These are phyloP conservation scores for Homarus gammarus DNA, from an alignment of 2,888 invertebrate species.

Conservation along the genomic window DNA sequence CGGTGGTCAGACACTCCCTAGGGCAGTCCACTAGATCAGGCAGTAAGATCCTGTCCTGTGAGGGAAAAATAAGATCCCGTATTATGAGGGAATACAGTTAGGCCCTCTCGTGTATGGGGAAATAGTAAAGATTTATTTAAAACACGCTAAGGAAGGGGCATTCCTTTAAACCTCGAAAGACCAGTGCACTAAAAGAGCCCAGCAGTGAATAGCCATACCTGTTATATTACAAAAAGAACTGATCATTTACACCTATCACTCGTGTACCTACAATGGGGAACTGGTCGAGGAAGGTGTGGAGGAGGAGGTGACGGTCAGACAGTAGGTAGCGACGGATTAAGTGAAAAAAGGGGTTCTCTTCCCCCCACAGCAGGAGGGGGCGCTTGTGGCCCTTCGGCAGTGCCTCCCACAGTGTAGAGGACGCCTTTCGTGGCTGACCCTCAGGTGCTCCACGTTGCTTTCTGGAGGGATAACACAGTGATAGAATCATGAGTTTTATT, in stretches of 20 bases:
- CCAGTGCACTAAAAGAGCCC: too few relatives aligned
- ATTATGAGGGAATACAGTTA: too few relatives aligned
- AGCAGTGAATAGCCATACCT: too few relatives aligned
- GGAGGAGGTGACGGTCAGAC: slow-evolving; percentile 16
- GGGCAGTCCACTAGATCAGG: slow-evolving; percentile 62
- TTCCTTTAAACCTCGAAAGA: too few relatives aligned
- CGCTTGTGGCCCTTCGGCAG: slow-evolving; percentile 15
- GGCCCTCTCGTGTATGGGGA: too few relatives aligned
- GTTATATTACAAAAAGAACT: too few relatives aligned
- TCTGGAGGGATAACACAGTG: too few relatives aligned
- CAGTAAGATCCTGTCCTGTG: slow-evolving; percentile 41
- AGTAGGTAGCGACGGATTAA: slow-evolving; percentile 53
- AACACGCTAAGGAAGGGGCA: too few relatives aligned
- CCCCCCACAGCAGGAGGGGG: slow-evolving; percentile 48
- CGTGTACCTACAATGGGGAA: slow-evolving; percentile 34
- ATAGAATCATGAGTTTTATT: too few relatives aligned
- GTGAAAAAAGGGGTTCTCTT: slow-evolving; percentile 49
- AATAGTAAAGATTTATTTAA: too few relatives aligned
- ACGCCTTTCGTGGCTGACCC: neutral
- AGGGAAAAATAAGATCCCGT: too few relatives aligned
- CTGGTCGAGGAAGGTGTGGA: slow-evolving; percentile 10
- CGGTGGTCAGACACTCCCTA: slow-evolving; percentile 28
- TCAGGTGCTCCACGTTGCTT: neutral
- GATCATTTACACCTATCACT: too few relatives aligned
- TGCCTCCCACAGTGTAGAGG: slow-evolving; percentile 43